phyloP scores from a whole-genome alignment of 2,888 invertebrate species.

The Lissonota sp. region DNA sequence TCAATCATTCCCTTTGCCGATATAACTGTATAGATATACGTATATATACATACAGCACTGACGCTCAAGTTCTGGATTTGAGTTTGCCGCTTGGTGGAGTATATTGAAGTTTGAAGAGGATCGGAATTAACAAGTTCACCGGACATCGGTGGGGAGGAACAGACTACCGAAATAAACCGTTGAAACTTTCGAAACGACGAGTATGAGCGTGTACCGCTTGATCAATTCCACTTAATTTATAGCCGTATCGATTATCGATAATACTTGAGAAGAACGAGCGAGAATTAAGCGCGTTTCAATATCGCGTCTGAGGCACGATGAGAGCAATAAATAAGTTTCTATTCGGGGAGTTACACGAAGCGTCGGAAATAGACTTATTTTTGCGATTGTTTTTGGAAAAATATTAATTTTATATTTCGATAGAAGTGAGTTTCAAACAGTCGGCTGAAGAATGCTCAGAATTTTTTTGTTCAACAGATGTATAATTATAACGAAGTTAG shows the following conservation, averaged over 20 bases:
- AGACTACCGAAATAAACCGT: conserved; percentile 34
- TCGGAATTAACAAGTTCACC: conserved; percentile 50
- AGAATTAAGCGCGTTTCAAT: too few relatives aligned
- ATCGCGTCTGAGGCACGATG: too few relatives aligned
- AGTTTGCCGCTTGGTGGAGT: conserved; percentile 9
- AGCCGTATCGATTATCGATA: not conserved
- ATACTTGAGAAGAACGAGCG: not conserved
- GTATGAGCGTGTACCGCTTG: not conserved
- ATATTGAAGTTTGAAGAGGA: conserved; percentile 30
- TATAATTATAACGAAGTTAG: too few relatives aligned
- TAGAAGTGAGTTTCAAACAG: too few relatives aligned
- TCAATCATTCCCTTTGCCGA: conserved; percentile 51
- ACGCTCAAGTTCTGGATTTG: conserved; percentile 17
- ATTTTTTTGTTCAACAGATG: too few relatives aligned
- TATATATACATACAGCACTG: not conserved
- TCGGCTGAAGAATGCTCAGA: too few relatives aligned
- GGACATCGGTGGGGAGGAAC: conserved; percentile 8
- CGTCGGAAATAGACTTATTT: too few relatives aligned
- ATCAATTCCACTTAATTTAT: conserved; percentile 13
- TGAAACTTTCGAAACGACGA: conserved; percentile 12
- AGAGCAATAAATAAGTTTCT: too few relatives aligned
- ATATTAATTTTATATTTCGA: too few relatives aligned
- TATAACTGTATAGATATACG: not conserved
- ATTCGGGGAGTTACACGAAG: too few relatives aligned
- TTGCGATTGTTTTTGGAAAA: too few relatives aligned